A percentile compares a stretch with the other conserved stretches of the same genome.
These are phyloP conservation scores for Bombyx mandarina DNA, from an alignment of 1,140 invertebrate genomes.

Conservation along the genomic window DNA sequence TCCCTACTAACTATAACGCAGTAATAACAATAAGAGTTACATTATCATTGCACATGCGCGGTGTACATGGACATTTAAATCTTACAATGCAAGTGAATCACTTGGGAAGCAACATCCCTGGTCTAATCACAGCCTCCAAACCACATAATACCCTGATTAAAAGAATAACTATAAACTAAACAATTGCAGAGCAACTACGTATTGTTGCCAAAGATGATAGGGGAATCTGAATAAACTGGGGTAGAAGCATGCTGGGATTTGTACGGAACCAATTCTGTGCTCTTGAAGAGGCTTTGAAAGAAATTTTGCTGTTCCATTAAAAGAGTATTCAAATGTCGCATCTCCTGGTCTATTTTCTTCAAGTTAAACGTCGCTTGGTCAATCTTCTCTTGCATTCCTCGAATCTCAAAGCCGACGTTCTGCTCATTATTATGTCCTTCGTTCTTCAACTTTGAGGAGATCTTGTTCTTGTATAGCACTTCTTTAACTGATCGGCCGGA, in stretches of 20 bases:
- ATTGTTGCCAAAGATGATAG: constrained; percentile 11
- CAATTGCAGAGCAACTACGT: not conserved
- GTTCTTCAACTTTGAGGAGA: constrained; percentile 46
- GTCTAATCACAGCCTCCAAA: no score
- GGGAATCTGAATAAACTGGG: constrained; percentile 26
- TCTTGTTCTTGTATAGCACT: constrained; percentile 51
- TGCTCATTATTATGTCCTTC: constrained; percentile 36
- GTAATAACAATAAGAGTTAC: no score
- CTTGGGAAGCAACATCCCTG: no score
- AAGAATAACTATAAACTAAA: no score
- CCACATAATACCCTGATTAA: no score
- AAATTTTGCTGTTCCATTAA: constrained; percentile 50
- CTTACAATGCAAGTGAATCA: no score
- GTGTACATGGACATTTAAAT: no score
- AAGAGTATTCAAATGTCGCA: constrained; percentile 52
- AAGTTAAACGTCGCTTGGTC: constrained; percentile 62
- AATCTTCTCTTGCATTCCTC: constrained; percentile 61
- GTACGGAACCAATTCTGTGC: constrained; percentile 21
- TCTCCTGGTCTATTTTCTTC: constrained; percentile 62
- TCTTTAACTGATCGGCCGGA: constrained; percentile 38
- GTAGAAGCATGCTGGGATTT: constrained; percentile 26
- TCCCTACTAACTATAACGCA: no score
- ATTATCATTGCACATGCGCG: no score
- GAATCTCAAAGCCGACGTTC: constrained; percentile 50
- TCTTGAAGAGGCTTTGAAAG: constrained; percentile 47